Evolutionary conservation across 2,888 invertebrate genomes (phyloP).

Genomic region (Deroplatys truncata): DNA sequence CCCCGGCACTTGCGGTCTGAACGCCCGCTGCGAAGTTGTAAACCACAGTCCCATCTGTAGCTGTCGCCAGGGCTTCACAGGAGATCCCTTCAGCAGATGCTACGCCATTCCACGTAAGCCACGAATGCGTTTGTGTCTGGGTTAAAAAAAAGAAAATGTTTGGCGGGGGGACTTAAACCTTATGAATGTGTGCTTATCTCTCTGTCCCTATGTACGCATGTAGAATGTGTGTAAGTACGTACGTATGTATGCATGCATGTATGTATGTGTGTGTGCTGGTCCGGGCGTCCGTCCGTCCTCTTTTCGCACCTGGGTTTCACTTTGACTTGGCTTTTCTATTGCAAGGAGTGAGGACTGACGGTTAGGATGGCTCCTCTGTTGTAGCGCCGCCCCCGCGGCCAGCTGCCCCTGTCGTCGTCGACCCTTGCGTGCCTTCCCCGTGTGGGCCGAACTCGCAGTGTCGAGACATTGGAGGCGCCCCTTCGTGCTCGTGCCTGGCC

Average conservation of each 20-base stretch:
- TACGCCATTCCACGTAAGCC: constrained; percentile 55
- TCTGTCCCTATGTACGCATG: too few species aligned
- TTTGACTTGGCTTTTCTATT: neutral
- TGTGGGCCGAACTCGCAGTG: constrained; percentile 63
- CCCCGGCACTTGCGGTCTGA: constrained; percentile 55
- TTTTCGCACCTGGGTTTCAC: neutral
- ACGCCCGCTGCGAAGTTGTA: constrained; percentile 62
- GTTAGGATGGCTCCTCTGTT: neutral
- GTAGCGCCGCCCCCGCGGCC: constrained; percentile 38
- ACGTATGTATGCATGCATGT: too few species aligned
- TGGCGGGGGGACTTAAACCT: neutral
- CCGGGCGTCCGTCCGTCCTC: neutral
- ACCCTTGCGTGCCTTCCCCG: constrained; percentile 44
- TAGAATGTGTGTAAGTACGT: too few species aligned
- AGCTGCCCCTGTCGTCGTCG: constrained; percentile 39
- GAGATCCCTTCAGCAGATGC: constrained; percentile 58
- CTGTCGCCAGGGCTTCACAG: constrained; percentile 65
- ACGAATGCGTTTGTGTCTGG: constrained; percentile 49
- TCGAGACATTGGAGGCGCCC: constrained; percentile 49
- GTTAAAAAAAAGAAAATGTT: neutral
- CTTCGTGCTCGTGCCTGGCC: constrained; percentile 58
- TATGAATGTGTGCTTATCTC: too few species aligned
- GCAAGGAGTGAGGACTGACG: neutral
- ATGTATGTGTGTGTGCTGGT: neutral
- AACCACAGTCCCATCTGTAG: constrained; percentile 69